These are phyloP conservation scores for Erpetoichthys calabaricus DNA, from an alignment of 2,797 vertebrate genomes.

Conservation along the genomic window DNA sequence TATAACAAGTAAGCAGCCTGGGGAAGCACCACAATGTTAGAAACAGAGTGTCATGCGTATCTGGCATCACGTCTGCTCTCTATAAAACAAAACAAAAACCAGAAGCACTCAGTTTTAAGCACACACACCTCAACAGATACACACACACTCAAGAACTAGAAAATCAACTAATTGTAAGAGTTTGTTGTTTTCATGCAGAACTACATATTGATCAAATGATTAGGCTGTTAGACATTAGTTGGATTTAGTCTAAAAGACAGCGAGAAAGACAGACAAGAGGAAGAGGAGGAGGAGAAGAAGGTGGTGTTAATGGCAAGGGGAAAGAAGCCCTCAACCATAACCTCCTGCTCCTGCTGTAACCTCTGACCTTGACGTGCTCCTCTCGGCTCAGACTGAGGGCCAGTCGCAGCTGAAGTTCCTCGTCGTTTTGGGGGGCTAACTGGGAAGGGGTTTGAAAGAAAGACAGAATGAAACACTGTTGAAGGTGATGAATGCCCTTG, in stretches of 20 bases:
- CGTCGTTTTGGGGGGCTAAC: conserved; percentile 54
- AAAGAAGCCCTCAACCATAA: background rate
- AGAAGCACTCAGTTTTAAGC: no score
- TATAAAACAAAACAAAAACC: no score
- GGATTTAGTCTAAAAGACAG: background rate
- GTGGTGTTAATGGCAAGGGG: conserved; percentile 3
- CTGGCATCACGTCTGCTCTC: no score
- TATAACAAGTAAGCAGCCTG: no score
- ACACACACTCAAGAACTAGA: no score
- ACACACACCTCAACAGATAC: no score
- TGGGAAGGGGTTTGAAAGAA: conserved; percentile 36
- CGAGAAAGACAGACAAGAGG: conserved; percentile 2
- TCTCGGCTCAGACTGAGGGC: conserved; percentile 85
- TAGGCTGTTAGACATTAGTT: no score
- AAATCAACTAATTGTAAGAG: no score
- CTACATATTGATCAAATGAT: no score
- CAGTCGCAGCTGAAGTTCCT: conserved; percentile 69
- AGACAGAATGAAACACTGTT: conserved; percentile 23
- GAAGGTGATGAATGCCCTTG: background rate
- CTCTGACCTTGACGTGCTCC: conserved; percentile 78
- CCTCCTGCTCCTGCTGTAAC: conserved; percentile 24
- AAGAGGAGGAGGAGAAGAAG: conserved; percentile 8
- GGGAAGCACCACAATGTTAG: no score
- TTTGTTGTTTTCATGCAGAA: no score
- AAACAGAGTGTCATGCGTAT: no score